Base-by-base conservation (phyloP, 1,140 invertebrate species). In the Cheumatopsyche charites region DNA sequence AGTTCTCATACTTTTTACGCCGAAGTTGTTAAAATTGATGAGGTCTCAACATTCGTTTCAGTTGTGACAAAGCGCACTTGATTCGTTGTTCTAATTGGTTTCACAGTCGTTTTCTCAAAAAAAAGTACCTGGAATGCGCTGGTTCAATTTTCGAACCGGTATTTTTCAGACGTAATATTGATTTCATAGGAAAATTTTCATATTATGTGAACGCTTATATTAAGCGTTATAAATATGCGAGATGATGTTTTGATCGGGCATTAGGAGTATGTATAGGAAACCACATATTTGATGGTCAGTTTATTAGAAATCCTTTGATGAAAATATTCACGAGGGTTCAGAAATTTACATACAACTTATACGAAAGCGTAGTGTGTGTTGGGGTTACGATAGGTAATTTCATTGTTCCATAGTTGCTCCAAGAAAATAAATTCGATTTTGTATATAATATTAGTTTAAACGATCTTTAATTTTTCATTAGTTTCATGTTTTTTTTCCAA, bases 241-340 rank as follows among this genome's bases (percentile, higher is more conserved):
- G 55, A 58, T 47, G 43, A 47, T 58, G 23, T 26, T 58, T 21
- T 58, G 21, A 2, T 58, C 21, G 3, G 55, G 55, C 1, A 58
- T 58, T 25, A 25, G 21, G 25, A 58, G 21, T 25, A 58, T 58
- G 55, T 52, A 52, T 17, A 11, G 23, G 23, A 17, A 58, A 58
- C 55, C 55, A 23, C 29, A 36, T 36, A 36, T 36, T 25, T 58
- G 55, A 58, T n/a, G 55, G 19, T 26, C 55, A 58, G 55, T 58
- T 58, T 58, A 58, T 58, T 58, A 58, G 23, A 58, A 58, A 58
- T 17, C 55, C 55, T 58, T 58, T 58, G 55, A 58, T 58, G 23
- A 26, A 58, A 58, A 13, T 58, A 23, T 47, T 47, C 2, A 3
- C 2, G 43, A n/a, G 11, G 15, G 15, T 47, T 47, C 15, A 3